Evolutionary conservation across 2,113 vertebrate species (phyloP).

Genomic region (Chaetorhynchus papuensis): DNA sequence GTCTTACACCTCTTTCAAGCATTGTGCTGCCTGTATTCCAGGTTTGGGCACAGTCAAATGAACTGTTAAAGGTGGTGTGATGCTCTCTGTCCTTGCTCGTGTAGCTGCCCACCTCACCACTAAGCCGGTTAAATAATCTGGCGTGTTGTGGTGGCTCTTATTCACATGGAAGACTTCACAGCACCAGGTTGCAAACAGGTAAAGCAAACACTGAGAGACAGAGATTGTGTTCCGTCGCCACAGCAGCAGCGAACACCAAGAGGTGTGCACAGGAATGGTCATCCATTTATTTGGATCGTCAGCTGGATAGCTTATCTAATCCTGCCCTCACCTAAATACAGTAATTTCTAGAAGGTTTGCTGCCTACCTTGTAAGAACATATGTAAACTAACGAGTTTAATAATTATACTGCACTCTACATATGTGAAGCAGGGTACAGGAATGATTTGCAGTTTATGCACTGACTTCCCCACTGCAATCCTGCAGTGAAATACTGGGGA

Average conservation of each 20-base stretch:
- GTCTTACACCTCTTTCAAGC: neutral
- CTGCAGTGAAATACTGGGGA: neutral
- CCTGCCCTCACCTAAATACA: neutral
- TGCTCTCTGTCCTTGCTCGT: neutral
- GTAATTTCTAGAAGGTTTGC: neutral
- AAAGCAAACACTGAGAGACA: neutral
- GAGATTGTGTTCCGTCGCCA: fast-evolving
- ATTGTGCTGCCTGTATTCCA: neutral
- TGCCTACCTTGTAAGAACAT: neutral
- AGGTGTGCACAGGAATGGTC: neutral
- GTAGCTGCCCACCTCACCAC: neutral
- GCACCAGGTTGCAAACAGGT: neutral
- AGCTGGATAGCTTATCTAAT: neutral
- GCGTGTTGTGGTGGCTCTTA: neutral
- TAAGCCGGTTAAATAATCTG: neutral
- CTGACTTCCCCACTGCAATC: neutral
- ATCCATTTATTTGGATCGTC: neutral
- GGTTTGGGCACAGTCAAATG: neutral
- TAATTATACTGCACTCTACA: neutral
- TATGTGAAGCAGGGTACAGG: neutral
- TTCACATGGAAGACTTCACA: neutral
- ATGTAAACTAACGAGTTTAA: neutral
- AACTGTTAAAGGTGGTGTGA: neutral
- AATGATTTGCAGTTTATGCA: neutral
- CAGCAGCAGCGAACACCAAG: neutral